These are phyloP conservation scores for Scatophagus argus DNA, from an alignment of 2,113 vertebrate genomes.

Conservation along the genomic window DNA sequence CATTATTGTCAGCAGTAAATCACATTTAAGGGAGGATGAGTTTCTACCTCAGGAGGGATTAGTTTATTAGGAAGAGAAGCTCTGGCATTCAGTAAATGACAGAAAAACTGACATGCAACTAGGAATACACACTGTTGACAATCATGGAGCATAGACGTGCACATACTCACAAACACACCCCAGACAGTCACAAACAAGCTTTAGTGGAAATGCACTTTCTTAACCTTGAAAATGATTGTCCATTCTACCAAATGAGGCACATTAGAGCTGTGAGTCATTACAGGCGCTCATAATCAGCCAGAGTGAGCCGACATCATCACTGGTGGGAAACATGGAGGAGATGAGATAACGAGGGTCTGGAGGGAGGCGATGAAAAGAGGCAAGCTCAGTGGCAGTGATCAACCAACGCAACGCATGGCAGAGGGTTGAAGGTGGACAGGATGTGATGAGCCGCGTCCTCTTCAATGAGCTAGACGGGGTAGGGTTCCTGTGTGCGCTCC, in stretches of 20 bases:
- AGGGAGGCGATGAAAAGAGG: background rate
- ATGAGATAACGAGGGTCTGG: constrained; percentile 40
- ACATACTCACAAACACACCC: background rate
- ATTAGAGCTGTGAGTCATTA: constrained; percentile 67
- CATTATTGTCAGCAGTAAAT: constrained; percentile 68
- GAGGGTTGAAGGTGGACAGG: constrained; percentile 3
- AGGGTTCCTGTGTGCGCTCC: background rate
- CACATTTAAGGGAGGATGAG: constrained; percentile 52
- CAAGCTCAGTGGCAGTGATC: constrained; percentile 2
- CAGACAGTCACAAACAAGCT: constrained; percentile 26
- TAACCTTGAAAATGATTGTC: constrained; percentile 60
- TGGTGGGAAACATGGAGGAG: constrained; percentile 6
- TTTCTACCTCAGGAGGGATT: constrained; percentile 48
- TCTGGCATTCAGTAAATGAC: constrained; percentile 58
- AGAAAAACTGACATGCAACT: constrained; percentile 8
- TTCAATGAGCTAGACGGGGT: background rate
- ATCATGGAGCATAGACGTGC: background rate
- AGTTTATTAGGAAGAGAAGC: constrained; percentile 52
- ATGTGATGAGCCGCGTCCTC: constrained; percentile 22
- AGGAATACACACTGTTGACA: background rate
- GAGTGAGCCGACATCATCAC: constrained; percentile 37
- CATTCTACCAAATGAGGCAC: constrained; percentile 56
- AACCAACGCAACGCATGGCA: background rate
- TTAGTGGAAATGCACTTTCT: constrained; percentile 21
- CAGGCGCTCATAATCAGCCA: constrained; percentile 48